Evolutionary conservation across 2,797 vertebrate species (phyloP), one percentile per base, ranked within the genome.

Genomic region (Ara ararauna): DNA sequence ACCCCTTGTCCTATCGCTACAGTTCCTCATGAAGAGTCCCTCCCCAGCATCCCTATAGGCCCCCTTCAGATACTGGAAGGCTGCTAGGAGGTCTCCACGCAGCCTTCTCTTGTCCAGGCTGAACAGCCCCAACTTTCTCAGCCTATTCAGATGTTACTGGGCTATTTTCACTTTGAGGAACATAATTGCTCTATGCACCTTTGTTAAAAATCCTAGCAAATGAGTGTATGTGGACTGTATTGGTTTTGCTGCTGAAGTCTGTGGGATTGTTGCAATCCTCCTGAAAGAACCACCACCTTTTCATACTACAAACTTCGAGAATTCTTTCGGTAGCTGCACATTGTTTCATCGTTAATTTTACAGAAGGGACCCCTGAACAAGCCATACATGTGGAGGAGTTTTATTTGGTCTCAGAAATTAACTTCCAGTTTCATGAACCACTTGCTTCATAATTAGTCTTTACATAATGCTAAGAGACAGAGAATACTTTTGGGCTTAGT

Each of bases 361-460:
- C 32, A 71, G 42, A 67, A 86, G 47, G 29, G 61, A 44, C 24
- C 19, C 32, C 24, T n/a, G 38, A 88, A 51, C 2, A 17, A 60
- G 40, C 34, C 34, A 22, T 62, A 30, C 27, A 11, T 76, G 34
- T 5, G 14, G n/a, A 48, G 7, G 22, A 72, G 24, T 81, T 94
- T 67, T 81, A n/a, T 84, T 78, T 94, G 11, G 10, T 79, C 80
- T 73, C 32, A 82, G 56, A 82, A 92, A 71, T 82, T 86, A 5
- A 58, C 3, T 86, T 85, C 50, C 71, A 18, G 10, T 85, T 93
- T 70, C 45, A 42, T 79, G 30, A 76, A 66, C n/a, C 21, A 64
- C 24, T 90, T 44, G 8, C 42, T 90, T 94, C 54, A 12, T 93
- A 53, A 90, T 84, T 83, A 66, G 26, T 87, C 68, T 92, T 93